Percentiles rank a stretch among this genome's conserved stretches.
Conservation (phyloP, 2,113 vertebrate species). For the Tricholaema leucomelas region DNA sequence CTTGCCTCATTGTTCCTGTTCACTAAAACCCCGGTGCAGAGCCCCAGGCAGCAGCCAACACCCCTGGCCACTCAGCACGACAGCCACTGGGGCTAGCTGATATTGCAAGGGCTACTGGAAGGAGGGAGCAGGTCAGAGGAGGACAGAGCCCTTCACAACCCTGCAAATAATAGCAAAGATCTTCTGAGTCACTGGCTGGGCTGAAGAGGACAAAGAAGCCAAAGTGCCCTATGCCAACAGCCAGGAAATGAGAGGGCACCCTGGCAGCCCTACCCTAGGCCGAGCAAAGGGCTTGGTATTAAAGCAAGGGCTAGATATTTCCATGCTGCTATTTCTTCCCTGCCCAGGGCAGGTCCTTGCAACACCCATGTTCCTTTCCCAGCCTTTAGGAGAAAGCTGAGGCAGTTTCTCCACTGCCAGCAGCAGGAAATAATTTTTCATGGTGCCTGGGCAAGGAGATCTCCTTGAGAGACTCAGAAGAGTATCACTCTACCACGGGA, state of each 20-base stretch:
- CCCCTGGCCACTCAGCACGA: not conserved
- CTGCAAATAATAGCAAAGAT: not conserved
- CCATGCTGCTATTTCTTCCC: not conserved
- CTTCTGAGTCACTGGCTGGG: slow-evolving; percentile 12
- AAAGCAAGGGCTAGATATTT: not conserved
- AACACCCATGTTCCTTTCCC: not conserved
- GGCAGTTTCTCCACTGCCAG: not conserved
- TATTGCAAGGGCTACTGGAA: not conserved
- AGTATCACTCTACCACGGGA: not conserved
- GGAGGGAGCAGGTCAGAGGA: not conserved
- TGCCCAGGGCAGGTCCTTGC: not conserved
- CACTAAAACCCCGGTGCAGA: not conserved
- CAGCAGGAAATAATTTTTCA: not conserved
- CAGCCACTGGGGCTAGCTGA: accelerated
- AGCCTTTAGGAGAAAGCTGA: not conserved
- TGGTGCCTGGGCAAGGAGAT: not conserved
- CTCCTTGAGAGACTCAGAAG: not conserved
- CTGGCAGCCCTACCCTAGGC: not conserved
- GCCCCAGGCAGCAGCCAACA: not conserved
- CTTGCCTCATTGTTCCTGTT: accelerated
- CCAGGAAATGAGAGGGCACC: not conserved
- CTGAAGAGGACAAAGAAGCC: not conserved
- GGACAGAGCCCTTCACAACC: not conserved
- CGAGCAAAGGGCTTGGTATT: not conserved
- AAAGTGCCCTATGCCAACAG: not conserved